phyloP scores from a whole-genome alignment of 2,797 vertebrate species.

The Denticeps clupeoides region DNA sequence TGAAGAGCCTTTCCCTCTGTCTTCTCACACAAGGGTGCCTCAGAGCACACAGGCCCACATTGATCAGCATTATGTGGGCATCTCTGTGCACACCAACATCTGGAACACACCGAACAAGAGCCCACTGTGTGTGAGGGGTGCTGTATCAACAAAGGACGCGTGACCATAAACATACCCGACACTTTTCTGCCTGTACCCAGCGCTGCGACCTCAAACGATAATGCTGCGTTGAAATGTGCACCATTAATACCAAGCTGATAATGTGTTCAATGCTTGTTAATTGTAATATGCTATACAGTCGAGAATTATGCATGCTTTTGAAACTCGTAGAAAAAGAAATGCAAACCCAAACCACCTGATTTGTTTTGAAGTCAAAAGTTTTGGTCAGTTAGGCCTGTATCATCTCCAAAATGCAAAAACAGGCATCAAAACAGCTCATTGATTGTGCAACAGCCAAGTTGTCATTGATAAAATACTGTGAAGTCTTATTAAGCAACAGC shows the following conservation, averaged over 20 bases:
- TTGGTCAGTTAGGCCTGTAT: background rate
- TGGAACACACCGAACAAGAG: slow-evolving; percentile 21
- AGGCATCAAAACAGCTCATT: slow-evolving; percentile 47
- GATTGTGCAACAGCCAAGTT: slow-evolving; percentile 51
- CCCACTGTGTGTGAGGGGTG: slow-evolving; percentile 10
- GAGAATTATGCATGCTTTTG: background rate
- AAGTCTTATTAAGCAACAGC: slow-evolving; percentile 68
- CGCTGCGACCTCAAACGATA: no score
- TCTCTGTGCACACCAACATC: slow-evolving; percentile 27
- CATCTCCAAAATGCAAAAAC: slow-evolving; percentile 3
- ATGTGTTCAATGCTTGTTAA: no score
- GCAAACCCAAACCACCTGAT: background rate
- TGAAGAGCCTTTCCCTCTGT: slow-evolving; percentile 14
- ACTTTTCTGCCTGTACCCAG: background rate
- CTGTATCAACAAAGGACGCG: background rate
- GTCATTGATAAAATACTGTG: slow-evolving; percentile 58
- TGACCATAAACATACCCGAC: background rate
- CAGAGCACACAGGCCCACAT: slow-evolving; percentile 29
- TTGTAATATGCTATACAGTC: background rate
- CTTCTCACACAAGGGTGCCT: slow-evolving; percentile 17
- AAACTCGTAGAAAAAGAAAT: background rate
- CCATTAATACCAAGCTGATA: no score
- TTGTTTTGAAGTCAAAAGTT: background rate
- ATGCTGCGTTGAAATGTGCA: no score
- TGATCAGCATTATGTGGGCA: slow-evolving; percentile 21